These are phyloP conservation scores for Macrosoma leucophasiata DNA, from an alignment of 2,888 invertebrate species.

Conservation along the genomic window DNA sequence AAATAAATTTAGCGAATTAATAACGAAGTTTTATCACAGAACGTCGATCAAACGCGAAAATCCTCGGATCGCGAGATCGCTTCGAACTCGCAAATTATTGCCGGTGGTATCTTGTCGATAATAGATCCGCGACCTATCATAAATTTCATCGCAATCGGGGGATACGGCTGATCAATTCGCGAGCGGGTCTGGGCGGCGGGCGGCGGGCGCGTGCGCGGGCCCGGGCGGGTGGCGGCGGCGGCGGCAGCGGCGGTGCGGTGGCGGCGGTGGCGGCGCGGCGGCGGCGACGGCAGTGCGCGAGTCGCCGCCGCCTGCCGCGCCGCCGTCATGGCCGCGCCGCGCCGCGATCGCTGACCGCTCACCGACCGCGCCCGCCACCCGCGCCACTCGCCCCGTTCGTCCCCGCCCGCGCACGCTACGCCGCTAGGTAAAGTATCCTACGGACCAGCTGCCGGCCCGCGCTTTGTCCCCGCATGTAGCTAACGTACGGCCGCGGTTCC, in stretches of 20 bases:
- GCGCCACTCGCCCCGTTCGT: slow-evolving; percentile 36
- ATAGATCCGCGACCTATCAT: slow-evolving; percentile 69
- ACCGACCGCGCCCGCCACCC: slow-evolving; percentile 44
- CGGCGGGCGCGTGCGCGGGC: slow-evolving; percentile 28
- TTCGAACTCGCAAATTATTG: slow-evolving; percentile 30
- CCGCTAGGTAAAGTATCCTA: slow-evolving; percentile 49
- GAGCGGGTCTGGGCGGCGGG: slow-evolving; percentile 31
- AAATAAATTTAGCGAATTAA: no score
- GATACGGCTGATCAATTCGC: slow-evolving; percentile 68
- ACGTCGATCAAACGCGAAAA: slow-evolving; percentile 38
- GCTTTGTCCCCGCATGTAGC: slow-evolving; percentile 57
- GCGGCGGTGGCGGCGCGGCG: slow-evolving; percentile 31
- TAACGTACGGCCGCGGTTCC: no score
- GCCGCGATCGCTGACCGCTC: slow-evolving; percentile 55
- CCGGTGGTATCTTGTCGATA: slow-evolving; percentile 55
- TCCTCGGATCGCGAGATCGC: slow-evolving; percentile 15
- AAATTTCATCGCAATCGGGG: slow-evolving; percentile 70
- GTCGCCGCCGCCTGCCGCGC: slow-evolving; percentile 60
- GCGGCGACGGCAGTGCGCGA: slow-evolving; percentile 62
- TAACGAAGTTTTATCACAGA: no score
- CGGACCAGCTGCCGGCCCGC: no score
- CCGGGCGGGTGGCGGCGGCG: slow-evolving; percentile 25
- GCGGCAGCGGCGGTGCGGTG: slow-evolving; percentile 37
- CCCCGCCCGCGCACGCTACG: slow-evolving; percentile 24
- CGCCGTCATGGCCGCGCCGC: slow-evolving; percentile 66